Evolutionary conservation across 2,888 invertebrate genomes (phyloP), one percentile per base, ranked within the genome.

Genomic region (Pristionchus mayeri): DNA sequence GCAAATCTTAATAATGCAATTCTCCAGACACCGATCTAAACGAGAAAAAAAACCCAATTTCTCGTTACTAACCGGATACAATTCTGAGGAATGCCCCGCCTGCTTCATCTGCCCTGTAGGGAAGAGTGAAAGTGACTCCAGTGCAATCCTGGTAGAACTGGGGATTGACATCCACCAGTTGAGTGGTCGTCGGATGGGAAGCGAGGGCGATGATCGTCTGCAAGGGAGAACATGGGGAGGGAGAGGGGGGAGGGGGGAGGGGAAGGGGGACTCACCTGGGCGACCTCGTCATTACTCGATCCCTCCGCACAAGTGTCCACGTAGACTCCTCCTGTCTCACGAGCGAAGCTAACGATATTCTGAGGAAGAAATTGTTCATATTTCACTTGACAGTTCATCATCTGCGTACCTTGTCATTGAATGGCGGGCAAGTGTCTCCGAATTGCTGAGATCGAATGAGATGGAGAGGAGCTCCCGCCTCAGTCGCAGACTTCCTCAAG

Each of bases 311-410:
- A 82, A 37, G 63, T 27, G 37, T 82, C 81, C 16, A 63, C 30
- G 63, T 63, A 82, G 44, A 82, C 63, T 40, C 81, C 81, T 27
- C 81, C 81, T 13, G 54, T 57, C 24, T 80, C 40, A 24, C 80
- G 80, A 0, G 80, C 80, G 40, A 24, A 57, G 18, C 30, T 27
- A 2, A 34, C 6, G 37, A 80, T 80, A 16, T 18, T 80, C 80
- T 80, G 37, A 57, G 37, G 0, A 27, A 1, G 3, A 63, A 63
- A 63, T 30, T 63, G 63, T 27, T 63, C 24, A 16, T 11, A 18
- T 54, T n/a, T n/a, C n/a, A n/a, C n/a, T n/a, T n/a, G n/a, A n/a
- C n/a, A n/a, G n/a, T n/a, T n/a, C n/a, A n/a, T n/a, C n/a, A n/a
- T n/a, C n/a, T 40, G 21, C 7, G n/a, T 34, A 44, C 63, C 81